Percentiles rank a stretch among this genome's conserved stretches.
Conservation (phyloP, 2,113 vertebrate genomes). For the Charadrius vociferus region DNA sequence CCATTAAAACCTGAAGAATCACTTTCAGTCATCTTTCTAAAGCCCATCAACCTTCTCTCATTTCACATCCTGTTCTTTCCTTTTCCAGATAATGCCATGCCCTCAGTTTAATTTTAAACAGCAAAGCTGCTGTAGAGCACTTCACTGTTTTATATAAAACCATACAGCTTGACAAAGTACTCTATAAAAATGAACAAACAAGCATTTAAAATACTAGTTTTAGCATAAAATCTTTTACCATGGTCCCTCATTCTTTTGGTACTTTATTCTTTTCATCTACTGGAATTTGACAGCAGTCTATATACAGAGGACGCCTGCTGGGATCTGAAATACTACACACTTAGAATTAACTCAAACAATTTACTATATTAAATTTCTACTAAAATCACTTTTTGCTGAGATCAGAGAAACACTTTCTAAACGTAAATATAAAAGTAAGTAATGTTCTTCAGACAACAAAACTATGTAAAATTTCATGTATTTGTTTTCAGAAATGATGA, state of each 20-base stretch:
- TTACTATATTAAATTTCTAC: neutral
- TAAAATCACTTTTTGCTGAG: neutral
- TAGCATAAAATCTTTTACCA: neutral
- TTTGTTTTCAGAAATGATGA: neutral
- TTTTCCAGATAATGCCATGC: neutral
- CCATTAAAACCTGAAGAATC: neutral
- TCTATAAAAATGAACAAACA: neutral
- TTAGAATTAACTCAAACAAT: neutral
- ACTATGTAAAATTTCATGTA: neutral
- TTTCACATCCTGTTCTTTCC: neutral
- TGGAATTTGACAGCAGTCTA: neutral
- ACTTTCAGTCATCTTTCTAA: neutral
- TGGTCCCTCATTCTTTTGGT: neutral
- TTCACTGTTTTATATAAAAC: neutral
- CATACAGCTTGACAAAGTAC: neutral
- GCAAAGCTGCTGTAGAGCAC: neutral
- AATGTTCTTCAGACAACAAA: neutral
- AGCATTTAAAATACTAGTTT: neutral
- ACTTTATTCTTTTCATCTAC: neutral
- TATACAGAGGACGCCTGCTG: neutral
- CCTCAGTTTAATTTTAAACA: conserved; percentile 2
- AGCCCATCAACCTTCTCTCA: neutral
- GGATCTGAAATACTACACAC: neutral
- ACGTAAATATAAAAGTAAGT: neutral
- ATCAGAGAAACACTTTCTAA: neutral